Conservation (phyloP, 2,797 vertebrate genomes). For the Poliocrania exsul region DNA sequence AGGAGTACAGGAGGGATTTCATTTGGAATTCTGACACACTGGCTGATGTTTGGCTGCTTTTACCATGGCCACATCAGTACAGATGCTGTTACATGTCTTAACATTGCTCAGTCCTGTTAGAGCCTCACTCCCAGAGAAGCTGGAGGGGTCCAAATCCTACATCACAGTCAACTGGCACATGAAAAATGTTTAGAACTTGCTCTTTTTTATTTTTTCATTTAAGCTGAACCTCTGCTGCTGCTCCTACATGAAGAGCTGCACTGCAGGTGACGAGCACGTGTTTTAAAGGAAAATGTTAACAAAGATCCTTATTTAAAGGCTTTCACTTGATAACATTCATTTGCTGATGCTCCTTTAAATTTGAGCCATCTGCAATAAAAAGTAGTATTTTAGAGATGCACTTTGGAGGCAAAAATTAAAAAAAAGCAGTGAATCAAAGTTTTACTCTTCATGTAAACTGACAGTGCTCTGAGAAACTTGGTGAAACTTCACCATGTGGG, state of each 20-base stretch:
- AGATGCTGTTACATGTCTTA: neutral
- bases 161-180: neutral
- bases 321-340: neutral
- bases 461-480: neutral
- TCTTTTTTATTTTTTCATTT: neutral
- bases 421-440: neutral
- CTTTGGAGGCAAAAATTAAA: neutral
- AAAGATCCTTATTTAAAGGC: neutral
- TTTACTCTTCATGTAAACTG: neutral
- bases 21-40: neutral
- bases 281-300: neutral
- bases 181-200: neutral
- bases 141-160: neutral
- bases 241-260: neutral
- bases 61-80: neutral
- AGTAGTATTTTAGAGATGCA: neutral
- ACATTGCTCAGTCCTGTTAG: neutral
- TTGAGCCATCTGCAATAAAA: neutral
- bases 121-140: accelerated
- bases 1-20: neutral
- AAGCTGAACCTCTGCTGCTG: neutral
- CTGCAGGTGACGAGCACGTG: neutral
- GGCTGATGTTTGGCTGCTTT: neutral
- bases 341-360: neutral
- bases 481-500: constrained; percentile 12